Evolutionary conservation across 2,888 invertebrate genomes (phyloP).

Genomic region (Perizoma affinitatum): DNA sequence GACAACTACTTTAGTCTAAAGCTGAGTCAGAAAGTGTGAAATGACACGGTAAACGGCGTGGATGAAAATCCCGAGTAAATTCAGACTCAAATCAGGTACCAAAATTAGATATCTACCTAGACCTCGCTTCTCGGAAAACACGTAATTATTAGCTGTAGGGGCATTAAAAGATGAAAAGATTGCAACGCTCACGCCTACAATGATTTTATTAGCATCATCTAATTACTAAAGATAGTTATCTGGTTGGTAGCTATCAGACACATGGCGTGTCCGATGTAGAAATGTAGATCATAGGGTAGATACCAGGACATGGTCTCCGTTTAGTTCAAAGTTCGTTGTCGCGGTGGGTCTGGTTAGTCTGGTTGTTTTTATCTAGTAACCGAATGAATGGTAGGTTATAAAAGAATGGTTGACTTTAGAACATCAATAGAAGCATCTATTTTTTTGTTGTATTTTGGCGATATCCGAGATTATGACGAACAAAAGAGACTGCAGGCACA

Average conservation of each 20-base stretch:
- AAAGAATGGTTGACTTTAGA: conserved; percentile 1
- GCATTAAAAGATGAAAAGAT: conserved; percentile 51
- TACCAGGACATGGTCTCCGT: conserved; percentile 37
- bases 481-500: too few relatives aligned
- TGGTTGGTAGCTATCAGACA: conserved; percentile 61
- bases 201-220: conserved; percentile 79
- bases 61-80: too few relatives aligned
- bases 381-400: background rate
- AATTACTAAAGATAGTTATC: conserved; percentile 77
- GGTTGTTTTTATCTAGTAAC: background rate
- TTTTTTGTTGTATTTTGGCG: too few relatives aligned
- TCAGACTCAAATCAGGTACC: background rate
- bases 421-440: too few relatives aligned
- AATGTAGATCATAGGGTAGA: conserved; percentile 55
- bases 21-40: too few relatives aligned
- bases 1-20: too few relatives aligned
- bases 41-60: too few relatives aligned
- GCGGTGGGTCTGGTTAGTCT: background rate
- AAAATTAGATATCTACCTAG: conserved; percentile 2
- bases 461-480: too few relatives aligned
- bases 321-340: background rate
- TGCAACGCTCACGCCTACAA: conserved; percentile 53
- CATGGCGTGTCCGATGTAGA: conserved; percentile 53
- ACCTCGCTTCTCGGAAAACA: conserved; percentile 5
- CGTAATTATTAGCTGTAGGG: conserved; percentile 4